Evolutionary conservation across 1,140 invertebrate species (phyloP).

Genomic region (Anthonomus grandis): DNA sequence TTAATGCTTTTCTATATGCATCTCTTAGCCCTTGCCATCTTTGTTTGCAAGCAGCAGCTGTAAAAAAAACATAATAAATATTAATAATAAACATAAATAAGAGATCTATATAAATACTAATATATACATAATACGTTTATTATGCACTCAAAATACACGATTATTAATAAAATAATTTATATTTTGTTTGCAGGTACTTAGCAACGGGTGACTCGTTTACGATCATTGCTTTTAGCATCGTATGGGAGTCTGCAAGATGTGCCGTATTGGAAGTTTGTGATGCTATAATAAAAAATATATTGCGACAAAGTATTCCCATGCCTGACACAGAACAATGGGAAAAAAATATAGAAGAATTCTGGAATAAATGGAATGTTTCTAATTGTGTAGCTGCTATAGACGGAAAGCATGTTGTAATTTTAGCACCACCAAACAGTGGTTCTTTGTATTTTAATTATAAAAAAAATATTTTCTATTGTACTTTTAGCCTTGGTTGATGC

Average conservation of each 20-base stretch:
- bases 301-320: constrained; percentile 5
- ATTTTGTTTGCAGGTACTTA: constrained; percentile 13
- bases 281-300: constrained; percentile 21
- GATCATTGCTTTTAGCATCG: constrained; percentile 12
- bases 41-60: constrained; percentile 18
- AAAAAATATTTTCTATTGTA: constrained; percentile 47
- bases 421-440: constrained; percentile 42
- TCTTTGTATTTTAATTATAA: constrained; percentile 49
- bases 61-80: too few relatives aligned
- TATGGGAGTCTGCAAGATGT: constrained; percentile 15
- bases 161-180: too few relatives aligned
- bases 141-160: too few relatives aligned
- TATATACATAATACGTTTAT: too few relatives aligned
- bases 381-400: constrained; percentile 37
- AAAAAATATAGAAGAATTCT: constrained; percentile 22
- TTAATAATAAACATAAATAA: too few relatives aligned
- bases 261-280: constrained; percentile 13
- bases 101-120: too few relatives aligned
- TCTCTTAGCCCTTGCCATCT: constrained; percentile 21
- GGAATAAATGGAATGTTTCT: constrained; percentile 26
- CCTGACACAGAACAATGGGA: constrained; percentile 16
- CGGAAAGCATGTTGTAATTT: constrained; percentile 14
- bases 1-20: constrained; percentile 13
- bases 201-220: constrained; percentile 22
- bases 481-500: constrained; percentile 51